Evolutionary conservation across 2,888 invertebrate genomes (phyloP).

Genomic region (Baccha elongata): DNA sequence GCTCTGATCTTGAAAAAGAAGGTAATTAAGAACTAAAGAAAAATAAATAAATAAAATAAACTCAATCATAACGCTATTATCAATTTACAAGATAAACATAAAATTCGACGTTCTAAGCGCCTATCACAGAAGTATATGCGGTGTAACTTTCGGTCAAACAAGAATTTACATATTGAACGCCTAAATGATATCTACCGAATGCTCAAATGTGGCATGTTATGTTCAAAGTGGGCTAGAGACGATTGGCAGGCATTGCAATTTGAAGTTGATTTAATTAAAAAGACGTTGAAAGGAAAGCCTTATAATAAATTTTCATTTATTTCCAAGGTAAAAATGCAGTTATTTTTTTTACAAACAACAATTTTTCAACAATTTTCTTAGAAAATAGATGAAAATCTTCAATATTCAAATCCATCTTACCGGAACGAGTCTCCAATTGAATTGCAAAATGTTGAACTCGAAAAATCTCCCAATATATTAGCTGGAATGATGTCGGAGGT

Average conservation of each 20-base stretch:
- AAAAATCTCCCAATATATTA: slow-evolving; percentile 53
- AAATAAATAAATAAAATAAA: background rate
- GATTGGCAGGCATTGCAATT: slow-evolving; percentile 44
- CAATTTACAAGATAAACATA: slow-evolving; percentile 16
- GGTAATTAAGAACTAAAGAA: slow-evolving; percentile 25
- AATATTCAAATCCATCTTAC: background rate
- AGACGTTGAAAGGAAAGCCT: background rate
- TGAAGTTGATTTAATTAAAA: slow-evolving; percentile 37
- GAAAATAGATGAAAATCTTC: slow-evolving; percentile 34
- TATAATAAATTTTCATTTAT: slow-evolving; percentile 31
- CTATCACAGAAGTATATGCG: slow-evolving; percentile 29
- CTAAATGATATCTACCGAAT: slow-evolving; percentile 43
- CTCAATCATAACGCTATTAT: background rate
- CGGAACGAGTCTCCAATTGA: background rate
- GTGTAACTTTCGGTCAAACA: slow-evolving; percentile 38
- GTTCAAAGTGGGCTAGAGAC: slow-evolving; percentile 5
- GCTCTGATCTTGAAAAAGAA: slow-evolving; percentile 52
- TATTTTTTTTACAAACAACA: background rate
- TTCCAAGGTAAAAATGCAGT: slow-evolving; percentile 52
- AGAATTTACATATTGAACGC: slow-evolving; percentile 12
- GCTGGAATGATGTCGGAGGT: slow-evolving; percentile 60
- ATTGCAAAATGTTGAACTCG: background rate
- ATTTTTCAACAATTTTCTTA: slow-evolving; percentile 11
- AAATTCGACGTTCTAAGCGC: slow-evolving; percentile 52
- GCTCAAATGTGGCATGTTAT: slow-evolving; percentile 19